These are phyloP conservation scores for Neolamprologus fasciatus DNA, from an alignment of 2,113 vertebrate species.

Conservation along the genomic window DNA sequence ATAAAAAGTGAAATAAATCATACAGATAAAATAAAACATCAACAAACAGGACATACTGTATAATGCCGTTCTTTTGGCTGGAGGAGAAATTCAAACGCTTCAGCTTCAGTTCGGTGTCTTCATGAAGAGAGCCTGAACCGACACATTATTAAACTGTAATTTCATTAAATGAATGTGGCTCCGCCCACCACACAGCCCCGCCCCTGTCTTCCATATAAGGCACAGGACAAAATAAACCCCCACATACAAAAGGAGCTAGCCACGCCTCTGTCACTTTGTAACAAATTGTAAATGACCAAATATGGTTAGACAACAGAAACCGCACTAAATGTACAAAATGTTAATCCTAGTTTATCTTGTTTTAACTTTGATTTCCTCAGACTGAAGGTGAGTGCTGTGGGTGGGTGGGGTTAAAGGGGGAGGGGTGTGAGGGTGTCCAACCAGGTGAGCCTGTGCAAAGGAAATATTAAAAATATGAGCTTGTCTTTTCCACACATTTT, in stretches of 20 bases:
- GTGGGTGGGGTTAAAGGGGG: not conserved
- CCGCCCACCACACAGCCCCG: constrained; percentile 70
- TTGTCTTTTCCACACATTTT: constrained; percentile 58
- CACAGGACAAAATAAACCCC: constrained; percentile 95
- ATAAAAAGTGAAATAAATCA: constrained; percentile 47
- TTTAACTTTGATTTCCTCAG: constrained; percentile 73
- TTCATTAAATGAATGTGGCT: constrained; percentile 60
- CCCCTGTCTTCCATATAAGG: constrained; percentile 90
- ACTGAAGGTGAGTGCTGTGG: constrained; percentile 51
- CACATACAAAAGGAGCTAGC: constrained; percentile 78
- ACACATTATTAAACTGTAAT: constrained; percentile 64
- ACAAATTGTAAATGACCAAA: constrained; percentile 74
- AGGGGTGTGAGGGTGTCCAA: constrained; percentile 16
- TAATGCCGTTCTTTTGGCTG: constrained; percentile 70
- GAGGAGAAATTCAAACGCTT: constrained; percentile 71
- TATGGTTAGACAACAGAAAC: constrained; percentile 80
- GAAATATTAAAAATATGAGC: constrained; percentile 65
- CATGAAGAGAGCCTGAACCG: not conserved
- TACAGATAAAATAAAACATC: constrained; percentile 58
- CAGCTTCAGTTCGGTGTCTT: constrained; percentile 42
- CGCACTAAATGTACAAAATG: constrained; percentile 87
- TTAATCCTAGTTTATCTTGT: constrained; percentile 76
- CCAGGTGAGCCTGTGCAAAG: constrained; percentile 51
- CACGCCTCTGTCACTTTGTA: constrained; percentile 76
- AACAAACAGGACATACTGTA: constrained; percentile 58